phyloP scores from a whole-genome alignment of 2,797 vertebrate species.

The Carduelis carduelis region DNA sequence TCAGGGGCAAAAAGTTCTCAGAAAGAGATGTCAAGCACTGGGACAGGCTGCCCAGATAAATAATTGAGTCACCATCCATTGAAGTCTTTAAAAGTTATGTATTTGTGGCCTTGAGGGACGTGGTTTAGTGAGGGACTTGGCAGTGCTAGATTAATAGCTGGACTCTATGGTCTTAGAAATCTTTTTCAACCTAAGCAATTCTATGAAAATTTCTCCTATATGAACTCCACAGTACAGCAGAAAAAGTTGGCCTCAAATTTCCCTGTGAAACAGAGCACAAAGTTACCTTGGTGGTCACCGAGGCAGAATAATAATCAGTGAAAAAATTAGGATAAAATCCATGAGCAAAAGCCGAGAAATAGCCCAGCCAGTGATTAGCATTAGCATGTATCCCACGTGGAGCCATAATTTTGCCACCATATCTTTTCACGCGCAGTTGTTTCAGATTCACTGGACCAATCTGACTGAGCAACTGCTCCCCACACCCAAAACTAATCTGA shows the following conservation, averaged over 20 bases:
- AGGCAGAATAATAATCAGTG: not conserved
- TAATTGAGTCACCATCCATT: not conserved
- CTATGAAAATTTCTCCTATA: not conserved
- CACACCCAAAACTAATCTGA: conserved; percentile 45
- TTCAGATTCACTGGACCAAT: not conserved
- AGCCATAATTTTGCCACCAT: not conserved
- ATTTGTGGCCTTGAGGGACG: not conserved
- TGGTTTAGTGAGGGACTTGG: too few species aligned
- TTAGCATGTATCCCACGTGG: not conserved
- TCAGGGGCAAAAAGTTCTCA: not conserved
- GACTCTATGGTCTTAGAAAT: not conserved
- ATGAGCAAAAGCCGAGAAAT: not conserved
- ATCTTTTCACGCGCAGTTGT: not conserved
- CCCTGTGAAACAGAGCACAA: not conserved
- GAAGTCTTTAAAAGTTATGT: not conserved
- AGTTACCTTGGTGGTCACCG: not conserved
- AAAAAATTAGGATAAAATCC: conserved; percentile 3
- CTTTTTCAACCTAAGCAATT: not conserved
- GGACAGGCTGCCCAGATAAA: not conserved
- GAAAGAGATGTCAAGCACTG: not conserved
- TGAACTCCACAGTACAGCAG: not conserved
- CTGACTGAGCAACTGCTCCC: not conserved
- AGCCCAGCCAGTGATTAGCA: not conserved
- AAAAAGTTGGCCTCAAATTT: not conserved
- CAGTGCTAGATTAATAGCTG: not conserved